Evolutionary conservation across 2,113 vertebrate genomes (phyloP), one percentile per base, ranked within the genome.

Genomic region (Stigmatopora nigra): DNA sequence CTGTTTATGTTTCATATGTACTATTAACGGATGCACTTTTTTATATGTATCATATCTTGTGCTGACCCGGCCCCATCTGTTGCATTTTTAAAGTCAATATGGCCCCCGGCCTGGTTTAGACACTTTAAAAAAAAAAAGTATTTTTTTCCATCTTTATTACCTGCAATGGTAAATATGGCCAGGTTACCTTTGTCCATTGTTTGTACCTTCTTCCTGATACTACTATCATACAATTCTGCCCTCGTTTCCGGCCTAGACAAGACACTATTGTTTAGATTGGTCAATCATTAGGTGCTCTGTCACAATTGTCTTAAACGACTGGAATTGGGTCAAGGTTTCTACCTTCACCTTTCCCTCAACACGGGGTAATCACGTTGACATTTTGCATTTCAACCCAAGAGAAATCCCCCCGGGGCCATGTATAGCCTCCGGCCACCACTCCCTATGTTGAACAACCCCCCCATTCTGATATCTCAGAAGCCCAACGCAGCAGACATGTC

Each of bases 351-450:
- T 31, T 31, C 25, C 25, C 25, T 31, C 25, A 31, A 3, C n/a
- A 31, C 25, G 25, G 25, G 25, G 25, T 31, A 31, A 31, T 31
- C 25, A 3, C 25, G 25, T 31, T 31, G n/a, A 17, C 31, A n/a
- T 59, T 59, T 59, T 38, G 38, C 11, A 4, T 22, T 22, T 53
- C 12, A 56, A 56, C 11, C 25, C 25, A 58, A 61, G 61, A 46
- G 55, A 36, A 19, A 6, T 31, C 25, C 36, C 13, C 45, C 16
- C 45, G 52, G 65, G 53, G 68, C 72, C 56, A 65, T 13, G 8
- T 61, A 38, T 56, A 47, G 78, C 88, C 82, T 72, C 16, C 36
- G 81, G 87, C 66, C 76, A 83, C 84, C 88, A 83, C 88, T 84
- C 85, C 86, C 78, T 62, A 63, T 62, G 69, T 78, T 77, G 70